These are phyloP conservation scores for Drosophila biarmipes DNA, from an alignment of 1,140 invertebrate species.

Conservation along the genomic window DNA sequence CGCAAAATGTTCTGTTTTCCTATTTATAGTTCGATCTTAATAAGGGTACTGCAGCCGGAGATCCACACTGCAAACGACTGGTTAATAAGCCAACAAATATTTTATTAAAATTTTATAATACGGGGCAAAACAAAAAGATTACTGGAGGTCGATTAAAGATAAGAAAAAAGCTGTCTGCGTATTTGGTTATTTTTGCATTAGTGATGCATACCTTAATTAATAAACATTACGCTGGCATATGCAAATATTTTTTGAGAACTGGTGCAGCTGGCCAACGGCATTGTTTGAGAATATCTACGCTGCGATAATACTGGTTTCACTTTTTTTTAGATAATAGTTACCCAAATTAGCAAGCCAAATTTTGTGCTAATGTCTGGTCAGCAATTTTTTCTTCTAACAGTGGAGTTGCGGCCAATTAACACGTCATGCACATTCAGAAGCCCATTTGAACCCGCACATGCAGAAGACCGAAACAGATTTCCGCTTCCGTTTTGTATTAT, in stretches of 20 bases:
- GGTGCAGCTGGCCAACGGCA: conserved; percentile 24
- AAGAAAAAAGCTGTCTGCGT: conserved; percentile 20
- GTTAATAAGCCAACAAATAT: conserved; percentile 69
- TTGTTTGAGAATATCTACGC: not conserved
- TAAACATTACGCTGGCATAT: conserved; percentile 32
- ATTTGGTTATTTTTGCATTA: conserved; percentile 39
- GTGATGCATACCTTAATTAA: conserved; percentile 46
- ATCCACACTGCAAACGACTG: conserved; percentile 40
- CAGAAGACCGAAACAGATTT: conserved; percentile 63
- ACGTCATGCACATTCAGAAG: conserved; percentile 5
- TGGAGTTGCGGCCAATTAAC: conserved; percentile 65
- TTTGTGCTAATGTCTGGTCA: conserved; percentile 45
- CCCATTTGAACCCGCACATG: not conserved
- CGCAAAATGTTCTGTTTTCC: not conserved
- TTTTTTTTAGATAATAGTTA: conserved; percentile 15
- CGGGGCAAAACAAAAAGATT: conserved; percentile 6
- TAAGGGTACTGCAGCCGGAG: conserved; percentile 31
- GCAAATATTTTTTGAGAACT: conserved; percentile 44
- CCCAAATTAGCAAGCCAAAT: conserved; percentile 69
- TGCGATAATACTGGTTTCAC: conserved; percentile 25
- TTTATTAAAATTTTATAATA: conserved; percentile 47
- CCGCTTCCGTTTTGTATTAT: conserved; percentile 77
- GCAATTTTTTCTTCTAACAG: conserved; percentile 44
- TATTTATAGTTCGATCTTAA: conserved; percentile 21
- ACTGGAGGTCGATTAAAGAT: conserved; percentile 1